Evolutionary conservation across 1,140 invertebrate species (phyloP).

Genomic region (Drosophila nigromelanica): DNA sequence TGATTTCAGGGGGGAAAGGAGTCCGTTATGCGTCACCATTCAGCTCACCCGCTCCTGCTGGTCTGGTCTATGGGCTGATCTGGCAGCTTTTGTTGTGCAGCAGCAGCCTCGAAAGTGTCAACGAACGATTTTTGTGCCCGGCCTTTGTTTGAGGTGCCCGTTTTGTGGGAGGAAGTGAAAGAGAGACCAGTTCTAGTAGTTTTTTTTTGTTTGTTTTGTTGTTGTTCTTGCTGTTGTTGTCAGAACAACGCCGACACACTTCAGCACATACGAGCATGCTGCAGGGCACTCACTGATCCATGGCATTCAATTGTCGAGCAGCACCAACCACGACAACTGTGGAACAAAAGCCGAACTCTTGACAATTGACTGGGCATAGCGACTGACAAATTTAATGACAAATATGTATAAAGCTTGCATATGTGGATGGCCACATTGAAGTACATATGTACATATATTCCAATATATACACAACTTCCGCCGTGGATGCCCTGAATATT

Average conservation of each 20-base stretch:
- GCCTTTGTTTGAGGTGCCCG: conserved; percentile 52
- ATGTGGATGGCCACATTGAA: not conserved
- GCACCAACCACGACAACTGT: conserved; percentile 20
- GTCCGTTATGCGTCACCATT: not conserved
- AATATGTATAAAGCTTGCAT: conserved; percentile 2
- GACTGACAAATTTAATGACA: conserved; percentile 60
- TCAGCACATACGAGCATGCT: conserved; percentile 18
- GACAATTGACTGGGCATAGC: conserved; percentile 49
- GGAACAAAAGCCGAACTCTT: conserved; percentile 61
- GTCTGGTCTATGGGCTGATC: conserved; percentile 26
- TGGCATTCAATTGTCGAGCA: conserved; percentile 71
- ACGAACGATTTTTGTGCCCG: conserved; percentile 63
- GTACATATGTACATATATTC: not conserved
- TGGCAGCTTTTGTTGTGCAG: conserved; percentile 12
- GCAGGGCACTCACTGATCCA: conserved; percentile 66
- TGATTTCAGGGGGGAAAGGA: not conserved
- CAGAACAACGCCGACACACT: conserved; percentile 42
- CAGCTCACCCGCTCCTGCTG: not conserved
- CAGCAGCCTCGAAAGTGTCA: conserved; percentile 61
- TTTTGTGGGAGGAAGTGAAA: conserved; percentile 38
- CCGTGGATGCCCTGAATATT: conserved; percentile 36
- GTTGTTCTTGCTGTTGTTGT: conserved; percentile 14
- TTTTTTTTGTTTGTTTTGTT: conserved; percentile 30
- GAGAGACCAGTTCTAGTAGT: conserved; percentile 34
- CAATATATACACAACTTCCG: conserved; percentile 29